A percentile compares a stretch with the other conserved stretches of the same genome.
phyloP scores from a whole-genome alignment of 2,797 vertebrate genomes.

The Neopelma chrysocephalum region DNA sequence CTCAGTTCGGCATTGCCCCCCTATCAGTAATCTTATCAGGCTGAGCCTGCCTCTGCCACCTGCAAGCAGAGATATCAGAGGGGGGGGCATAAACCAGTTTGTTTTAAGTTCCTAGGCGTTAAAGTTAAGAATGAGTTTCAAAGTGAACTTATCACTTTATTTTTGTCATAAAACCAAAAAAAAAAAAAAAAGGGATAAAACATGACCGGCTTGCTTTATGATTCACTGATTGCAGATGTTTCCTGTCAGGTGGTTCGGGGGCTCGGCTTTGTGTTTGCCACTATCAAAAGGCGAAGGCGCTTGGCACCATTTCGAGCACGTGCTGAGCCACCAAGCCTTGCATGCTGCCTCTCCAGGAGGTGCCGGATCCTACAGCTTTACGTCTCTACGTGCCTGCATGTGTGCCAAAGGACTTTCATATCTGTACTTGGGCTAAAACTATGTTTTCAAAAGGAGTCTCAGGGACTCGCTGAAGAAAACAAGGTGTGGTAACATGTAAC shows the following conservation, averaged over 20 bases:
- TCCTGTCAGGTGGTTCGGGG: conserved; percentile 26
- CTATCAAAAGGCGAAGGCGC: not conserved
- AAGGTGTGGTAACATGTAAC: not conserved
- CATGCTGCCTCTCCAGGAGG: not conserved
- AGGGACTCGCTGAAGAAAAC: not conserved
- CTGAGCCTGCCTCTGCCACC: conserved; percentile 68
- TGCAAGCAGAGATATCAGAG: conserved; percentile 51
- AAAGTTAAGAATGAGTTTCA: conserved; percentile 62
- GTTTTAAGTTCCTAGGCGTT: conserved; percentile 51
- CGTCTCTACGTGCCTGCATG: not conserved
- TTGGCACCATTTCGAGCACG: conserved; percentile 14
- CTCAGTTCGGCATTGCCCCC: not conserved
- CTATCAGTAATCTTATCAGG: conserved; percentile 66
- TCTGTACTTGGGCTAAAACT: not conserved
- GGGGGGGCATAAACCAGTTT: conserved; percentile 42
- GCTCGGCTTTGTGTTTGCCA: conserved; percentile 13
- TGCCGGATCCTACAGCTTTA: not conserved
- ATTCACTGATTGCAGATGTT: conserved; percentile 64
- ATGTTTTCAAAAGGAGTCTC: not conserved
- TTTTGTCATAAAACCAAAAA: conserved; percentile 48
- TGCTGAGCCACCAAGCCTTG: not conserved
- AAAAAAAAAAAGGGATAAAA: conserved; percentile 23
- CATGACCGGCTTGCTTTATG: conserved; percentile 46
- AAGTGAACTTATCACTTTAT: conserved; percentile 64
- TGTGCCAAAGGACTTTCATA: not conserved